Percentiles rank a stretch among this genome's conserved stretches.
phyloP scores from a whole-genome alignment of 2,113 vertebrate species.

The Lates calcarifer region DNA sequence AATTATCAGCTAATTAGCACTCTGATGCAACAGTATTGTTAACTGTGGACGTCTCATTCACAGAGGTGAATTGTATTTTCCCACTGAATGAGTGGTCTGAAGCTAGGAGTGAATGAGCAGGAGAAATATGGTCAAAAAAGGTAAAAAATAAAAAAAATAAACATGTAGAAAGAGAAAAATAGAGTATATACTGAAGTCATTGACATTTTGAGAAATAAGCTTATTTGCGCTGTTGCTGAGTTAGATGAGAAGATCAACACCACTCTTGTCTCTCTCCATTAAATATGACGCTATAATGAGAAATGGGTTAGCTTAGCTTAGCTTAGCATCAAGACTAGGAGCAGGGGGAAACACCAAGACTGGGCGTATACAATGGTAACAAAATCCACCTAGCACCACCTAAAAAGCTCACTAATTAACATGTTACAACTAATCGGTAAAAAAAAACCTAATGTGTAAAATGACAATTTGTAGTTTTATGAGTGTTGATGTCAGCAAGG shows the following conservation, averaged over 20 bases:
- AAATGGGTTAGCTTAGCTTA: no score
- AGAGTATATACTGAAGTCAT: no score
- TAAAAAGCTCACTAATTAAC: neutral
- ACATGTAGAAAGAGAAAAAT: no score
- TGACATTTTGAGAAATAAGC: neutral
- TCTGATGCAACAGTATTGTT: slow-evolving; percentile 15
- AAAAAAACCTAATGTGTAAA: no score
- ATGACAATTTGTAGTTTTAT: no score
- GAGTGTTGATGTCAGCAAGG: no score
- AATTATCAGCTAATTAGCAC: slow-evolving; percentile 24
- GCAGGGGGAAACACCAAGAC: no score
- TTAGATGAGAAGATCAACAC: neutral
- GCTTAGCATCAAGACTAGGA: neutral
- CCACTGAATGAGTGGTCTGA: slow-evolving; percentile 19
- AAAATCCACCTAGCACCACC: neutral
- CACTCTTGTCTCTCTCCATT: neutral
- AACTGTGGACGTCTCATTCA: neutral
- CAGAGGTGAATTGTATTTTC: slow-evolving; percentile 22
- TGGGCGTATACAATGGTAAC: no score
- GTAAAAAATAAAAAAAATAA: no score
- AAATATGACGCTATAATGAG: no score
- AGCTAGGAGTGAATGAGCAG: neutral
- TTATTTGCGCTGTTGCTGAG: neutral
- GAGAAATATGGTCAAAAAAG: no score
- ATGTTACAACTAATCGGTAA: no score